Evolutionary conservation across 2,113 vertebrate genomes (phyloP).

Genomic region (Oncorhynchus kisutch): DNA sequence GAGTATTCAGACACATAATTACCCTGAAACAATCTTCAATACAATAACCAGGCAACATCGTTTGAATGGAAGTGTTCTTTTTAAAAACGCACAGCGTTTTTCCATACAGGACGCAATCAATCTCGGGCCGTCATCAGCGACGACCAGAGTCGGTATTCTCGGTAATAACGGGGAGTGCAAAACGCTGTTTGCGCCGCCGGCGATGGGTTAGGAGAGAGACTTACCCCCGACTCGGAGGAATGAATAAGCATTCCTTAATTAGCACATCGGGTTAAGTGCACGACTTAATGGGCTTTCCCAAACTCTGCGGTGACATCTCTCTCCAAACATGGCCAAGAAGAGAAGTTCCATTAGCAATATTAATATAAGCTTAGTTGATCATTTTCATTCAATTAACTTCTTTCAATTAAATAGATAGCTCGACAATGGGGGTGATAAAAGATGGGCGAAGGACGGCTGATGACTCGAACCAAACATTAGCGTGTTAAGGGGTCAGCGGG

Average conservation of each 20-base stretch:
- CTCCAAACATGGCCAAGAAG: conserved; percentile 99
- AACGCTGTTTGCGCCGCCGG: conserved; percentile 85
- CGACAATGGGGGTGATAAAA: conserved; percentile 99
- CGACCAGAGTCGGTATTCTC: conserved; percentile 60
- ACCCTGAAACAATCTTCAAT: conserved; percentile 54
- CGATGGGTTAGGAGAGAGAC: conserved; percentile 80
- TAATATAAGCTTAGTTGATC: conserved; percentile 99
- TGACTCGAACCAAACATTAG: conserved; percentile 95
- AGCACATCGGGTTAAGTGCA: conserved; percentile 99
- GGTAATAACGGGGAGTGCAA: conserved; percentile 86
- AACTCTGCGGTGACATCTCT: conserved; percentile 95
- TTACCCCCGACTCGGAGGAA: conserved; percentile 81
- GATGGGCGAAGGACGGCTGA: conserved; percentile 89
- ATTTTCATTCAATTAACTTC: conserved; percentile 99
- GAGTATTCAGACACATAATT: conserved; percentile 18
- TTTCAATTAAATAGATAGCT: conserved; percentile 99
- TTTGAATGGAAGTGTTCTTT: conserved; percentile 58
- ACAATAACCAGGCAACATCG: conserved; percentile 49
- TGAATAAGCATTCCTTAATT: conserved; percentile 99
- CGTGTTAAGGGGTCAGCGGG: conserved; percentile 87
- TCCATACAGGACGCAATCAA: conserved; percentile 59
- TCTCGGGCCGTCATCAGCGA: conserved; percentile 53
- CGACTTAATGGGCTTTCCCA: conserved; percentile 96
- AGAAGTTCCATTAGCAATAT: conserved; percentile 99
- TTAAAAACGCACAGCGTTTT: conserved; percentile 58